These are phyloP conservation scores for Tauraco hartlaubi DNA, from an alignment of 2,797 vertebrate genomes.

Conservation along the genomic window DNA sequence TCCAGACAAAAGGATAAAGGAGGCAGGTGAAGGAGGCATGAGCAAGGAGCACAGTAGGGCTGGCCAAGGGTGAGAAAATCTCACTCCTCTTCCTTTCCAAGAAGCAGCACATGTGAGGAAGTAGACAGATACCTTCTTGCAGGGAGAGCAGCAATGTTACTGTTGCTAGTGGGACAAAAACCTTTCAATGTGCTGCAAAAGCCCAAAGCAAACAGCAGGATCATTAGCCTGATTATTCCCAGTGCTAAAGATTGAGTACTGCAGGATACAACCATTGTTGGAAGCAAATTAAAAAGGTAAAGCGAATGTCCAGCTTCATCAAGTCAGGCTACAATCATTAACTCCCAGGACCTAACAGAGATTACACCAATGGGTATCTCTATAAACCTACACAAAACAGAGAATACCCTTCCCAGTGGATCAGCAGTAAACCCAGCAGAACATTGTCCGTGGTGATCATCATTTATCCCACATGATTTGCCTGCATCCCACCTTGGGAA, in stretches of 20 bases:
- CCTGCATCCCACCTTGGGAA: background rate
- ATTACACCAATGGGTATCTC: background rate
- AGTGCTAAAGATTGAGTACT: background rate
- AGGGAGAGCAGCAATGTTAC: background rate
- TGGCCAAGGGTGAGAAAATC: background rate
- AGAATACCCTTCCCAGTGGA: background rate
- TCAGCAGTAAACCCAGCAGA: background rate
- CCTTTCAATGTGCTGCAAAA: background rate
- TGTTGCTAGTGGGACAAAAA: background rate
- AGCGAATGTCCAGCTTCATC: background rate
- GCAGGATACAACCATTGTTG: background rate
- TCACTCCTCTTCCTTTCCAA: background rate
- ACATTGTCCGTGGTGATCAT: background rate
- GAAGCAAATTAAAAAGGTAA: constrained; percentile 8
- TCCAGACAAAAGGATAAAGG: background rate
- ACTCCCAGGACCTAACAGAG: background rate
- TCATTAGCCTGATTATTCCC: background rate
- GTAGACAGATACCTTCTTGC: background rate
- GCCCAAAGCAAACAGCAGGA: background rate
- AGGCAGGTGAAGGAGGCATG: background rate
- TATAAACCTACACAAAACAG: background rate
- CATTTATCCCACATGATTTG: fast-evolving
- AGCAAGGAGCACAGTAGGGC: background rate
- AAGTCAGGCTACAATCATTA: background rate
- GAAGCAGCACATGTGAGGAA: background rate